These are phyloP conservation scores for Troides helena DNA, from an alignment of 2,888 invertebrate genomes.

Conservation along the genomic window DNA sequence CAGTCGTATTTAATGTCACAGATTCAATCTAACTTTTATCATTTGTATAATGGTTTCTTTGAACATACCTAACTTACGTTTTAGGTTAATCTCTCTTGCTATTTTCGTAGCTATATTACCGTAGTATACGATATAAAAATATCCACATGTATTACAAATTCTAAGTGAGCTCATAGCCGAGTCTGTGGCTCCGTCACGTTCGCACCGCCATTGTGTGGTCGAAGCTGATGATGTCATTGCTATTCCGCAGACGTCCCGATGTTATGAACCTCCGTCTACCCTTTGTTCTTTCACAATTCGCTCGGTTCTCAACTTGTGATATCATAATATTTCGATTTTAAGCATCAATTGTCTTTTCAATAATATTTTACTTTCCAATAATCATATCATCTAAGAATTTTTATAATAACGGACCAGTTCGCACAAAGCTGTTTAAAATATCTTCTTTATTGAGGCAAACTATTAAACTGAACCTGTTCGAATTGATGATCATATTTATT, in stretches of 20 bases:
- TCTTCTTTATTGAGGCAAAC: background rate
- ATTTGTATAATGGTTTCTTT: too few relatives aligned
- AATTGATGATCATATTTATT: background rate
- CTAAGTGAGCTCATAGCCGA: conserved; percentile 22
- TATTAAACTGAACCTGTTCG: background rate
- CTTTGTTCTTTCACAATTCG: conserved; percentile 4
- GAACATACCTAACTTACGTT: background rate
- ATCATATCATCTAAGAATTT: background rate
- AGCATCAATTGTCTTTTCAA: background rate
- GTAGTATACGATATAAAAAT: conserved; percentile 2
- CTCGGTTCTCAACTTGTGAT: background rate
- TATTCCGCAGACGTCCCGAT: conserved; percentile 20
- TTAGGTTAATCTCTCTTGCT: background rate
- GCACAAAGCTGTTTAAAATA: background rate
- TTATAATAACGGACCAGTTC: background rate
- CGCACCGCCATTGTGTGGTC: conserved; percentile 29
- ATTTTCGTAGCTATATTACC: background rate
- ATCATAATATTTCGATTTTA: conserved; percentile 5
- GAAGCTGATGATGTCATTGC: conserved; percentile 23
- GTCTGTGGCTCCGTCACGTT: conserved; percentile 23
- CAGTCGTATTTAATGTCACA: too few relatives aligned
- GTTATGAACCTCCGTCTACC: conserved; percentile 15
- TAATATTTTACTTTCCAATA: background rate
- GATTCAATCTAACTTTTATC: too few relatives aligned
- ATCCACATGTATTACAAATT: conserved; percentile 16